Base-by-base conservation (phyloP, 64 coral and sea anemone genomes). In the Acropora yongei region DNA sequence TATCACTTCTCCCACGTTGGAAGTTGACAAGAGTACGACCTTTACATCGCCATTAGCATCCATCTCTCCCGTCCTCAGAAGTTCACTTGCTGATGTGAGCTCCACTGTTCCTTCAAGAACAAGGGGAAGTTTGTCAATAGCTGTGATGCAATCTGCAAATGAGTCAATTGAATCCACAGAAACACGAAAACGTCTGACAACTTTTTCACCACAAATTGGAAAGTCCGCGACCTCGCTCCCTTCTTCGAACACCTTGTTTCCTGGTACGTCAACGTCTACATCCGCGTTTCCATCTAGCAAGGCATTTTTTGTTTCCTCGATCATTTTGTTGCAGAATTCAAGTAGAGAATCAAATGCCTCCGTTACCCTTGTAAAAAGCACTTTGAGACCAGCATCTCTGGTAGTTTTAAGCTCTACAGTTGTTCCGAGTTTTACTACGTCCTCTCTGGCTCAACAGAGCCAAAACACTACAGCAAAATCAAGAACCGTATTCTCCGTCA, bases 91-190 rank as follows among this genome's bases (percentile, higher is more conserved):
- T 50, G 13, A 8, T 19, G 18, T 49, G 65, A 85, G 72, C 72
- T 85, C 82, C 82, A 85, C 63, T 3, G 18, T 14, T 5, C 1
- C 30, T 67, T 71, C 82, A 85, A 85, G 82, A 48, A 30, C 82
- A 48, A 42, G 39, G 7, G 82, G n/a, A 49, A 68, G 16, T 8
- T 47, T 42, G 18, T 46, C 82, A 84, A 68, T 41, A 18, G 80
- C 41, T 68, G 61, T 68, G 1, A 18, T 60, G 13, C 13, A 6
- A 5, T 20, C 20, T 81, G 10, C 42, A 17, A 68, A 69, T 48
- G 69, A 16, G 17, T 71, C 82, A 14, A 10, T 81, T 42, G 10
- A 19, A 43, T 12, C 78, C 9, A 18, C 0, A 55, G 39, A 18
- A 80, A 60, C 68, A 2, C 68, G 20, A 8, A 14, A 19, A 20